phyloP scores from a whole-genome alignment of 2,797 vertebrate genomes.

The Myoxocephalus aenaeus region DNA sequence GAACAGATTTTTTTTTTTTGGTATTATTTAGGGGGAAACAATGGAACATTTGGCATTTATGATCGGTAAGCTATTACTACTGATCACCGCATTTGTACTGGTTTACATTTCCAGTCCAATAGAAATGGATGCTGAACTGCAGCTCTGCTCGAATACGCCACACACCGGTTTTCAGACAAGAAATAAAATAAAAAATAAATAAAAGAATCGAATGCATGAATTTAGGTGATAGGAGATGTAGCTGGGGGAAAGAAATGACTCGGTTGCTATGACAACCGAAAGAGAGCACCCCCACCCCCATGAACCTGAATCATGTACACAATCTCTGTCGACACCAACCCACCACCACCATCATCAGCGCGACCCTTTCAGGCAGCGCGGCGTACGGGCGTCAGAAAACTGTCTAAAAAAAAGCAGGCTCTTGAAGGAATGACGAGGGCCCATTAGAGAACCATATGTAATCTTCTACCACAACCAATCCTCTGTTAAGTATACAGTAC shows the following conservation, averaged over 20 bases:
- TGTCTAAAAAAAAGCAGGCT: not conserved
- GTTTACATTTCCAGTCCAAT: not conserved
- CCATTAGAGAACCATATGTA: constrained; percentile 32
- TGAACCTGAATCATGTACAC: constrained; percentile 69
- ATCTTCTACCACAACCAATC: constrained; percentile 22
- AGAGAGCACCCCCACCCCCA: constrained; percentile 54
- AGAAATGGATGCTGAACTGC: constrained; percentile 1
- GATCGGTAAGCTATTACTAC: not conserved
- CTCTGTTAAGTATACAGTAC: constrained; percentile 28
- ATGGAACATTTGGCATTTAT: not conserved
- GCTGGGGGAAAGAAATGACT: constrained; percentile 64
- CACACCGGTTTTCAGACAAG: constrained; percentile 25
- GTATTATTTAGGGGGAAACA: not conserved
- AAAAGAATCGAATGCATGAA: constrained; percentile 61
- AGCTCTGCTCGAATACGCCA: constrained; percentile 7
- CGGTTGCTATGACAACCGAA: constrained; percentile 80
- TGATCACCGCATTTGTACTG: not conserved
- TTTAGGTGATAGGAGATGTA: constrained; percentile 64
- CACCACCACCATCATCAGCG: constrained; percentile 28
- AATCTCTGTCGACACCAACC: constrained; percentile 57
- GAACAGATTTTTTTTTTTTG: not conserved
- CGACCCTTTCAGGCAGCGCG: constrained; percentile 43
- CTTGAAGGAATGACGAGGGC: not conserved
- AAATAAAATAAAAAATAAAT: constrained; percentile 55
- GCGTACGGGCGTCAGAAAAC: constrained; percentile 40